Evolutionary conservation across 2,888 invertebrate genomes (phyloP).

Genomic region (Laothoe populi): DNA sequence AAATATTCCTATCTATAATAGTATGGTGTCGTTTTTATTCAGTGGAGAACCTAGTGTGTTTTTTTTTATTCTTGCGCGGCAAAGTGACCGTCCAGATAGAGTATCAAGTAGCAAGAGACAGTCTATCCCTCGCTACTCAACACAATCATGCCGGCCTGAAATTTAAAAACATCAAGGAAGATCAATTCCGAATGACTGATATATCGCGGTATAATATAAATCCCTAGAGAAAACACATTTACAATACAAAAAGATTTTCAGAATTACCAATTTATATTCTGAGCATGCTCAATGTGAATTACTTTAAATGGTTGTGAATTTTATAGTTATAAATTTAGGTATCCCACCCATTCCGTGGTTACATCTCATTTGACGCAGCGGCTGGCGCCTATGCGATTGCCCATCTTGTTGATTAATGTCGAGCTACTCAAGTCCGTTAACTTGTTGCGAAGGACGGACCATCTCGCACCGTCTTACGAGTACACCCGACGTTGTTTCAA

Average conservation of each 20-base stretch:
- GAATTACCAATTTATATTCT: not conserved
- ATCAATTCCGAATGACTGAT: not conserved
- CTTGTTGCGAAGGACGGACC: conserved; percentile 67
- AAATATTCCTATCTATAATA: too few species aligned
- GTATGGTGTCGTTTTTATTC: too few species aligned
- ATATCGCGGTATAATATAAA: too few species aligned
- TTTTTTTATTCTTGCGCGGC: too few species aligned
- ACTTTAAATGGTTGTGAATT: conserved; percentile 15
- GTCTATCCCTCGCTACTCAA: too few species aligned
- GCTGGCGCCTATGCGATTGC: conserved; percentile 50
- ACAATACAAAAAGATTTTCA: not conserved
- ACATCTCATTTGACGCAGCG: conserved; percentile 49
- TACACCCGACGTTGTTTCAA: conserved; percentile 16
- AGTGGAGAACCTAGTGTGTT: too few species aligned
- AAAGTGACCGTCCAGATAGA: too few species aligned
- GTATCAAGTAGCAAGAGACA: too few species aligned
- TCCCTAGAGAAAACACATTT: not conserved
- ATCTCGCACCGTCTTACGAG: conserved; percentile 42
- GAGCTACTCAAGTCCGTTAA: conserved; percentile 56
- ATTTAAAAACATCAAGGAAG: not conserved
- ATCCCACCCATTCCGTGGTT: conserved; percentile 30
- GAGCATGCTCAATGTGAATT: not conserved
- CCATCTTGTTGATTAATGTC: conserved; percentile 69
- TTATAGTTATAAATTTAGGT: conserved; percentile 16
- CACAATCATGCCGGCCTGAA: too few species aligned